Evolutionary conservation across 1,140 invertebrate genomes (phyloP).

Genomic region (Galendromus occidentalis): DNA sequence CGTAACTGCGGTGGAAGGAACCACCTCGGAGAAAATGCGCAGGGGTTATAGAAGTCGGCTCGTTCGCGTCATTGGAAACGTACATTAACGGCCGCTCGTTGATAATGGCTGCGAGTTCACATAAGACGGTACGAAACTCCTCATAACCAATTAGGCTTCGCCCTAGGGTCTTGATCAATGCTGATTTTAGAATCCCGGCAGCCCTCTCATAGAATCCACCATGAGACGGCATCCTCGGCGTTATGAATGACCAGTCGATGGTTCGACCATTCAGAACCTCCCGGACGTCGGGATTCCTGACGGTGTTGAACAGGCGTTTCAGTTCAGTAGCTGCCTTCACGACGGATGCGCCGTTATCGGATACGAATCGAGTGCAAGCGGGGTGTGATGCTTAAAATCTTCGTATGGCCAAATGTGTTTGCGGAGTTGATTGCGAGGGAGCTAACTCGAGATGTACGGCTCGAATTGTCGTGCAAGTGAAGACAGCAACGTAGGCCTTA

Average conservation of each 20-base stretch:
- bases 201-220: conserved; percentile 9
- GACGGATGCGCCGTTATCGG: conserved; percentile 4
- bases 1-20: no score
- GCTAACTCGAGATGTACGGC: no score
- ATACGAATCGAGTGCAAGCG: background rate
- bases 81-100: conserved; percentile 21
- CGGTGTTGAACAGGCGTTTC: background rate
- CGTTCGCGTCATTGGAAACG: conserved; percentile 20
- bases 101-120: conserved; percentile 17
- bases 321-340: background rate
- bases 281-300: background rate
- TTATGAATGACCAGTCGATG: conserved; percentile 7
- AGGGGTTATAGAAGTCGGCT: conserved; percentile 21
- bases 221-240: background rate
- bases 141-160: background rate
- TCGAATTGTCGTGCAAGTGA: no score
- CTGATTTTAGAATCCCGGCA: background rate
- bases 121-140: conserved; percentile 17
- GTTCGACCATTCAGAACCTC: background rate
- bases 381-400: no score
- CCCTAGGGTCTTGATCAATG: background rate
- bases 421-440: no score
- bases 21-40: conserved; percentile 20
- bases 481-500: no score
- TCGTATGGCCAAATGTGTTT: no score